Percentiles rank a stretch among this genome's conserved stretches.
Evolutionary conservation across 2,113 vertebrate genomes (phyloP).

Genomic region (Ellobius talpinus): DNA sequence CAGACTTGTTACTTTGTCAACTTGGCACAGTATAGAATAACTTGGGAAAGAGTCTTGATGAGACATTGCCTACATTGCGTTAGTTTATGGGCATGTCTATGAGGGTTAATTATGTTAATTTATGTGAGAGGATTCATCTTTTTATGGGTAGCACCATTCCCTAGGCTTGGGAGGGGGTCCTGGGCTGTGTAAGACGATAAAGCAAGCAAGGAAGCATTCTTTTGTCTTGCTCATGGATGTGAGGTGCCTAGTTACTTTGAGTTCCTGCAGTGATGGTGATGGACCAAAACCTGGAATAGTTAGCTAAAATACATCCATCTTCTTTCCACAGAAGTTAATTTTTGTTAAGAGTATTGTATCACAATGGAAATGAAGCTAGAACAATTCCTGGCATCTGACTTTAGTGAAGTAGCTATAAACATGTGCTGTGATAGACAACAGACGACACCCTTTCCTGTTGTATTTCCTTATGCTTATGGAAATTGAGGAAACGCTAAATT

Average conservation of each 20-base stretch:
- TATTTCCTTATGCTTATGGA: conserved; percentile 7
- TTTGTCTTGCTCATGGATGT: neutral
- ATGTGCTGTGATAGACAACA: neutral
- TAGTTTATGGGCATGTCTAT: neutral
- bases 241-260: neutral
- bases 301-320: too few species aligned
- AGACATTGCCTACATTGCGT: neutral
- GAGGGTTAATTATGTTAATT: neutral
- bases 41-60: neutral
- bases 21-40: neutral
- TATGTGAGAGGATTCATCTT: neutral
- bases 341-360: neutral
- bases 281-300: neutral
- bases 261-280: neutral
- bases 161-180: neutral
- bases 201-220: neutral
- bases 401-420: neutral
- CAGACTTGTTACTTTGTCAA: neutral
- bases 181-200: neutral
- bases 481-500: neutral
- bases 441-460: neutral
- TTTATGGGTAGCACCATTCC: neutral
- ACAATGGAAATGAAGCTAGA: neutral
- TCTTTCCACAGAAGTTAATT: neutral
- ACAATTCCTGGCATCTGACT: neutral